A percentile compares a stretch with the other conserved stretches of the same genome.
These are phyloP conservation scores for Ochotona curzoniae DNA, from an alignment of 2,113 vertebrate species.

Conservation along the genomic window DNA sequence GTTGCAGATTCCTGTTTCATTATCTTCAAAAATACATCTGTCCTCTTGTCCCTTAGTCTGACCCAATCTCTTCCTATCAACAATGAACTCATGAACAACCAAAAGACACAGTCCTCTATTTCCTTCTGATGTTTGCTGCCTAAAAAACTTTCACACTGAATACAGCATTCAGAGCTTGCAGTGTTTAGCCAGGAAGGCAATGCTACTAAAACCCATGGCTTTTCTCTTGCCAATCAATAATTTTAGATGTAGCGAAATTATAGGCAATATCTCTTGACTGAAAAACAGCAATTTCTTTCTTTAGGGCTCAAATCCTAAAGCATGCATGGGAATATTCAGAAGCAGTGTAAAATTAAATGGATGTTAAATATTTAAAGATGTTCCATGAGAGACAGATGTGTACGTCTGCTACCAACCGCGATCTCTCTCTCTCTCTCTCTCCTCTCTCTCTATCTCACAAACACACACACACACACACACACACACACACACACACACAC, in stretches of 20 bases:
- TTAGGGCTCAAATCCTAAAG: neutral
- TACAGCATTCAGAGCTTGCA: neutral
- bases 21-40: neutral
- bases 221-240: conserved; percentile 42
- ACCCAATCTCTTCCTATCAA: neutral
- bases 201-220: neutral
- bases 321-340: neutral
- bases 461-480: too few species aligned
- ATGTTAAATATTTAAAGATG: conserved; percentile 14
- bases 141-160: neutral
- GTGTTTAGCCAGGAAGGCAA: neutral
- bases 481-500: neutral
- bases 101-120: neutral
- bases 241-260: neutral
- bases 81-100: neutral
- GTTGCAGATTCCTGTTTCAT: neutral
- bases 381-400: neutral
- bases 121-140: neutral
- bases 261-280: neutral
- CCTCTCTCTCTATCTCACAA: too few species aligned
- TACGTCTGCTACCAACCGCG: neutral
- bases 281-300: neutral
- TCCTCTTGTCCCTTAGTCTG: neutral
- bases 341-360: neutral
- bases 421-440: neutral